phyloP scores from a whole-genome alignment of 2,113 vertebrate genomes.

The Phyllostomus hastatus region DNA sequence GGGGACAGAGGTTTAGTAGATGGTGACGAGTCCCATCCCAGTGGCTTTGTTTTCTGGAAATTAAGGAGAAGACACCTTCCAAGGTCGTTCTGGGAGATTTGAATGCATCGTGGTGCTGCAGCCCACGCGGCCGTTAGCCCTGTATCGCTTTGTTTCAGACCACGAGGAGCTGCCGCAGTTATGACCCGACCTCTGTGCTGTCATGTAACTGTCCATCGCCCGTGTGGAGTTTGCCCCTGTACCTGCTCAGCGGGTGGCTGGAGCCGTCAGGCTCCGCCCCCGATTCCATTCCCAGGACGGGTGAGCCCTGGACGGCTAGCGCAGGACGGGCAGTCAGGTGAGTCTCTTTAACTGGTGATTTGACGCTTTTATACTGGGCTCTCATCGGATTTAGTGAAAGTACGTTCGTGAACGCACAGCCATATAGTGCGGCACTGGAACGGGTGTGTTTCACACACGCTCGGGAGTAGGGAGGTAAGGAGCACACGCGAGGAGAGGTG shows the following conservation, averaged over 20 bases:
- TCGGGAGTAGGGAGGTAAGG: neutral
- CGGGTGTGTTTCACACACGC: neutral
- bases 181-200: neutral
- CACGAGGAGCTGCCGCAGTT: neutral
- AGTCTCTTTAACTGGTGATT: neutral
- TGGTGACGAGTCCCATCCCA: neutral
- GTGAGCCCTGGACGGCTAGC: too few species aligned
- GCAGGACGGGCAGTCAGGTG: neutral
- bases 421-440: neutral
- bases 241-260: neutral
- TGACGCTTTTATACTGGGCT: neutral
- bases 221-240: neutral
- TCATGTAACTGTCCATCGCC: neutral
- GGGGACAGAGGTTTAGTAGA: neutral
- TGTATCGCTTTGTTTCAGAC: neutral
- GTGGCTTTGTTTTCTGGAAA: neutral
- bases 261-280: neutral
- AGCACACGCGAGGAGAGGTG: too few species aligned
- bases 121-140: too few species aligned
- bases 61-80: neutral
- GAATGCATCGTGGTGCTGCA: accelerated
- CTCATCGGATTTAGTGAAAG: neutral
- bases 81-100: neutral
- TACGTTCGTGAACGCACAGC: neutral
- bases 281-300: neutral